Base-by-base conservation (phyloP, 2,797 vertebrate genomes). In the Gymnoscopelus braueri region DNA sequence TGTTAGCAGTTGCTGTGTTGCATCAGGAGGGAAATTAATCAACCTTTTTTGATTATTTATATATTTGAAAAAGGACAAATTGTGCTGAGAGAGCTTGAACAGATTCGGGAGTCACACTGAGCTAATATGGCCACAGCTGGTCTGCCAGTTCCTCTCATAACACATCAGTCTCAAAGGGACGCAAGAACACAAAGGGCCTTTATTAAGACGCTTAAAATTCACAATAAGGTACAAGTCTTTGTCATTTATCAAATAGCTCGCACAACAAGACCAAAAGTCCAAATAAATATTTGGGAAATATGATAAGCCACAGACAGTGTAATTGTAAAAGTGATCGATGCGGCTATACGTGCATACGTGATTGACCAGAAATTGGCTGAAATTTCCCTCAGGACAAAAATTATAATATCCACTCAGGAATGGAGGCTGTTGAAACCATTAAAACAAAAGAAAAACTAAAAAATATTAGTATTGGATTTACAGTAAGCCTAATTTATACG, bases 1-100 rank as follows among this genome's bases (percentile, higher is more conserved):
- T 7, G n/a, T 65, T 71, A 81, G 80, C 66, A 11, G 74, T 79
- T 13, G 32, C 54, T 53, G 67, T 13, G 39, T 66, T 3, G 78
- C 83, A 85, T 82, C 83, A 71, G 74, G 84, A 73, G 66, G 80
- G 79, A 88, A 91, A 87, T 84, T 78, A 87, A 89, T 89, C 84
- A 86, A 76, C 69, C 65, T 75, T 67, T 80, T 83, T 77, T 71
- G 57, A 79, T 83, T 86, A 84, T 87, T 86, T 84, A 84, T 87
- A 81, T 81, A 80, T 81, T 65, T 87, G 68, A 86, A 84, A 84
- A 85, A 79, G 80, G 78, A 84, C 85, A 85, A 61, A 83, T 65
- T 69, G 63, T 60, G 56, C 4, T 13, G 23, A 55, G 69, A 70
- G 70, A 62, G 78, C 65, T 56, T 10, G 62, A 69, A 49, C 47